phyloP scores from a whole-genome alignment of 2,888 invertebrate species.

The Malacosoma neustria region DNA sequence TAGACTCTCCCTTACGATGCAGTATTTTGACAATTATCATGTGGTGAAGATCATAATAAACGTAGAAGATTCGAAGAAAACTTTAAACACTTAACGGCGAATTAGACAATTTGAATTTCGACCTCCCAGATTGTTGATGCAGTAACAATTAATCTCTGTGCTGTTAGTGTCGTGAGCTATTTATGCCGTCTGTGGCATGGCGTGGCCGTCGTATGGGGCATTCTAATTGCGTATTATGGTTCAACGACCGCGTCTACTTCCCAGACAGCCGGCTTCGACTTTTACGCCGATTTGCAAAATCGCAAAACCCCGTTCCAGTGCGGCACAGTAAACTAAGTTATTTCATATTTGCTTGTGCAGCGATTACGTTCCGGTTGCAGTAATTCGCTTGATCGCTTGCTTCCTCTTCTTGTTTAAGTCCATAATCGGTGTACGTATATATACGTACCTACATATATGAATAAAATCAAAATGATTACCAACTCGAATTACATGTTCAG shows the following conservation, averaged over 20 bases:
- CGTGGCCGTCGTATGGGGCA: constrained; percentile 61
- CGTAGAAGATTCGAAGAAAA: neutral
- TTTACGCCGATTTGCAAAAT: constrained; percentile 58
- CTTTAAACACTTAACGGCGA: neutral
- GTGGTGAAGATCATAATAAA: too few species aligned
- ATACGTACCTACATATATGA: too few species aligned
- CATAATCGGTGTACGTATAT: neutral
- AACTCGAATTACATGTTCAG: too few species aligned
- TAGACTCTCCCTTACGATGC: too few species aligned
- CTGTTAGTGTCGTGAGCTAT: constrained; percentile 56
- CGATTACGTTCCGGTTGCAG: constrained; percentile 1
- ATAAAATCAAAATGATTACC: too few species aligned
- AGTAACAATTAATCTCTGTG: constrained; percentile 50
- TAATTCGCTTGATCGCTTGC: constrained; percentile 5
- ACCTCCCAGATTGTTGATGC: constrained; percentile 26
- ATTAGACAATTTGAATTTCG: neutral
- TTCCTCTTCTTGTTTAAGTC: constrained; percentile 4
- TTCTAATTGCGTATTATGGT: constrained; percentile 72
- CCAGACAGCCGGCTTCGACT: constrained; percentile 38
- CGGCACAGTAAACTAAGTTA: constrained; percentile 9
- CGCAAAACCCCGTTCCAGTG: constrained; percentile 24
- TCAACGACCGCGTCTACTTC: constrained; percentile 54
- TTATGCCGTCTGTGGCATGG: constrained; percentile 56
- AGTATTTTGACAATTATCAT: too few species aligned
- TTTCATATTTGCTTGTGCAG: constrained; percentile 5